A percentile compares a stretch with the other conserved stretches of the same genome.
These are phyloP conservation scores for Leuciscus idus DNA, from an alignment of 2,113 vertebrate species.

Conservation along the genomic window DNA sequence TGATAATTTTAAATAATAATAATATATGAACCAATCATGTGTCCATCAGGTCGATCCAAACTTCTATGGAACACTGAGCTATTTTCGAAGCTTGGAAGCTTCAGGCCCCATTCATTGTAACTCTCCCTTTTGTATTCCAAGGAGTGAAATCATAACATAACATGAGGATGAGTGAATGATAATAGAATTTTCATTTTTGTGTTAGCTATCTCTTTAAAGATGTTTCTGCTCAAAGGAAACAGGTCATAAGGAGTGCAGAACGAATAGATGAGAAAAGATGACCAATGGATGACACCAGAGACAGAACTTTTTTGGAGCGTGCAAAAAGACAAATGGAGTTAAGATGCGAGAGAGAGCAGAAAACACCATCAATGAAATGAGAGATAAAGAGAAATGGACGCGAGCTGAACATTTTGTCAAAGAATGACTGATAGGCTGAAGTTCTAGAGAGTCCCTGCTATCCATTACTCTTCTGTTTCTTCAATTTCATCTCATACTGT, in stretches of 20 bases:
- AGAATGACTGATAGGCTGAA: conserved; percentile 32
- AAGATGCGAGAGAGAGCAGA: not conserved
- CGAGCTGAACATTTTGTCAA: conserved; percentile 60
- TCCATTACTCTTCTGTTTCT: conserved; percentile 14
- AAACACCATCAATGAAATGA: conserved; percentile 30
- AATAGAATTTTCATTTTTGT: too few species aligned
- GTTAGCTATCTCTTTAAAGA: not conserved
- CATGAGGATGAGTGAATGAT: not conserved
- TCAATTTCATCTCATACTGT: conserved; percentile 27
- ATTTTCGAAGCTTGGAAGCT: not conserved
- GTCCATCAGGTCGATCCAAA: not conserved
- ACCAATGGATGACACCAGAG: conserved; percentile 52
- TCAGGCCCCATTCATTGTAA: not conserved
- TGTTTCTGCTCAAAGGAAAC: not conserved
- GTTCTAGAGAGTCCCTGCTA: conserved; percentile 29
- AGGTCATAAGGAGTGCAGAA: conserved; percentile 4
- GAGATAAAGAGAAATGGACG: conserved; percentile 40
- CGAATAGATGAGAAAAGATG: conserved; percentile 36
- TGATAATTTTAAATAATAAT: not conserved
- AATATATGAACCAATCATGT: not conserved
- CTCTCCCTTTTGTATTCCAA: not conserved
- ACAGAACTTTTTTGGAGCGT: conserved; percentile 18
- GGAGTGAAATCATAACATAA: not conserved
- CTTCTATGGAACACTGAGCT: not conserved
- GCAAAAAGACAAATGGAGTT: conserved; percentile 30